Percentiles rank a stretch among this genome's conserved stretches.
These are phyloP conservation scores for Pseudopleuronectes americanus DNA, from an alignment of 2,797 vertebrate species.

Conservation along the genomic window DNA sequence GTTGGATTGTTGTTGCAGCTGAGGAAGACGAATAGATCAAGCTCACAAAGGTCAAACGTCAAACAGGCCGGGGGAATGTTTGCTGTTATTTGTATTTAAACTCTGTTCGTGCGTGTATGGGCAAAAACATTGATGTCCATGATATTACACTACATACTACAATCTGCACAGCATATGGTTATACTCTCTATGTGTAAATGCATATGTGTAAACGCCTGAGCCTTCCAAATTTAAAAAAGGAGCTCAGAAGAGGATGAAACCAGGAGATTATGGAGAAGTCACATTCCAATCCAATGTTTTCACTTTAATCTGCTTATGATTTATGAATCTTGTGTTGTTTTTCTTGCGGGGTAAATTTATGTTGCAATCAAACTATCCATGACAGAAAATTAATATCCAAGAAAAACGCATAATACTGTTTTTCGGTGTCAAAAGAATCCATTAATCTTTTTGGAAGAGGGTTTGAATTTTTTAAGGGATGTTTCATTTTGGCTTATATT, in stretches of 20 bases:
- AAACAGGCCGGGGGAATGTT: slow-evolving; percentile 55
- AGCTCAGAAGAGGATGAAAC: neutral
- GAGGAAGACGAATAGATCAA: slow-evolving; percentile 46
- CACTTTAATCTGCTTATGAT: slow-evolving; percentile 26
- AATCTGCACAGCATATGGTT: neutral
- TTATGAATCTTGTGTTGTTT: slow-evolving; percentile 32
- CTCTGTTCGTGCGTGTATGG: slow-evolving; percentile 4
- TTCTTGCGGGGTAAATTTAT: slow-evolving; percentile 22
- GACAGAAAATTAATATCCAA: slow-evolving; percentile 15
- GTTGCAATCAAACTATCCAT: slow-evolving; percentile 17
- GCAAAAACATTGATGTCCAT: neutral
- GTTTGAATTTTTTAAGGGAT: slow-evolving; percentile 30
- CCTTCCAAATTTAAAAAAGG: slow-evolving; percentile 2
- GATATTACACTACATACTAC: neutral
- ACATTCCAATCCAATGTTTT: slow-evolving; percentile 33
- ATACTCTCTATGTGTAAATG: neutral
- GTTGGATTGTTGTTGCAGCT: slow-evolving; percentile 72
- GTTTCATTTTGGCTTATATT: slow-evolving; percentile 24
- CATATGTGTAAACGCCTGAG: neutral
- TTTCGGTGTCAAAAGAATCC: slow-evolving; percentile 15
- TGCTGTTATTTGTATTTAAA: slow-evolving; percentile 53
- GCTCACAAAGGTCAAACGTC: slow-evolving; percentile 57
- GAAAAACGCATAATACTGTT: slow-evolving; percentile 2
- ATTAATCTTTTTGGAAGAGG: slow-evolving; percentile 17
- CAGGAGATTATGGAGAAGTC: neutral